Evolutionary conservation across 2,797 vertebrate species (phyloP), one percentile per base, ranked within the genome.

Genomic region (Valencia hispanica): DNA sequence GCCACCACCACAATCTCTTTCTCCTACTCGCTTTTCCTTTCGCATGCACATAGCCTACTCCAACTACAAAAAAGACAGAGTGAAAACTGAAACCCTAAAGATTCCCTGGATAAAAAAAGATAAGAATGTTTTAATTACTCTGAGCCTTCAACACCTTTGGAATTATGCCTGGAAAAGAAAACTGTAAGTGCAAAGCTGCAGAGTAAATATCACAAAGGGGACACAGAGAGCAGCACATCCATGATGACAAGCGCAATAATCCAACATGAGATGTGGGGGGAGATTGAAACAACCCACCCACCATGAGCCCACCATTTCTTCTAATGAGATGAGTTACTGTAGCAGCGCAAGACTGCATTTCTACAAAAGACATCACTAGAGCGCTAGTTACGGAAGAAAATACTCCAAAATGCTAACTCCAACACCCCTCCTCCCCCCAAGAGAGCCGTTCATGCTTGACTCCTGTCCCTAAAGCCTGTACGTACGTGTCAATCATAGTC

Each of bases 401-500:
- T 79, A 92, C 83, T 84, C 80, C 79, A 84, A 90, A 93, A 89
- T 87, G 82, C 75, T 87, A 83, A 80, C 71, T 69, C 81, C 55
- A 69, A 75, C 70, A 74, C 27, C 71, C 32, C 3, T 73, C 18
- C 73, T 9, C 73, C 77, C 74, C 85, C 82, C 83, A 86, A 79
- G 83, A 92, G 91, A 93, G 77, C 82, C 89, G 92, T 87, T 86
- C 89, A 91, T 87, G 90, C 91, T 91, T 92, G 88, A 88, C 90
- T 93, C 84, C 84, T 77, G 90, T 91, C 88, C 91, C 87, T 83
- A 88, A 93, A 93, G 91, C 88, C 82, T 91, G 81, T 78, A 84
- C 81, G 85, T 92, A 86, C 81, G 87, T 94, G 93, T 93, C 93
- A 94, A 90, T 93, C 92, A 91, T 65, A 69, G 75, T 93, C 92